Conservation (phyloP, 2,888 invertebrate species). For the Amphipyra berbera region DNA sequence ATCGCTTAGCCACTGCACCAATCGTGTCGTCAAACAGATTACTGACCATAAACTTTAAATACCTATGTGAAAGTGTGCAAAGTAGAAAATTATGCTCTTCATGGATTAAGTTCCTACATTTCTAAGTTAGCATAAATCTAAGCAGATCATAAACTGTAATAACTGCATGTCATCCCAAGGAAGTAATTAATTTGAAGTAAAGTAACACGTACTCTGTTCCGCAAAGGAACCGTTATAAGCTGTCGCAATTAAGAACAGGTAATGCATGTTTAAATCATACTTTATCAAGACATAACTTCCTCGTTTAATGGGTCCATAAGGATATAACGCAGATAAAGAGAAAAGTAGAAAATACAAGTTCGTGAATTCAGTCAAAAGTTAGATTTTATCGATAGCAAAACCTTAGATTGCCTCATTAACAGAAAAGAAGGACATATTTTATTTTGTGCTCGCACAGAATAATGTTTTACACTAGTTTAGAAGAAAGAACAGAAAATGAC, state of each 20-base stretch:
- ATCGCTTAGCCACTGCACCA: too few relatives aligned
- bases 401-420: too few relatives aligned
- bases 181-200: constrained; percentile 39
- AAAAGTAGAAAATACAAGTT: neutral
- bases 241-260: constrained; percentile 8
- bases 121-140: constrained; percentile 21
- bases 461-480: too few relatives aligned
- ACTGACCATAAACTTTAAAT: constrained; percentile 12
- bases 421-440: too few relatives aligned
- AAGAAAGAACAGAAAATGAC: too few relatives aligned
- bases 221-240: constrained; percentile 1
- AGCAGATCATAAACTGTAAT: constrained; percentile 20
- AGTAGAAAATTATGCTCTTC: constrained; percentile 28
- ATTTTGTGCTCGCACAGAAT: too few relatives aligned
- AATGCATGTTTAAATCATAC: constrained; percentile 3
- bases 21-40: too few relatives aligned
- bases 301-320: neutral
- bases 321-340: neutral
- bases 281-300: neutral
- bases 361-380: too few relatives aligned
- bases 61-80: constrained; percentile 17
- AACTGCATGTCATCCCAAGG: constrained; percentile 14
- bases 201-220: constrained; percentile 17
- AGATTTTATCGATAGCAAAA: too few relatives aligned
- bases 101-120: constrained; percentile 14